phyloP scores from a whole-genome alignment of 2,113 vertebrate species.

The Brachypteracias leptosomus region DNA sequence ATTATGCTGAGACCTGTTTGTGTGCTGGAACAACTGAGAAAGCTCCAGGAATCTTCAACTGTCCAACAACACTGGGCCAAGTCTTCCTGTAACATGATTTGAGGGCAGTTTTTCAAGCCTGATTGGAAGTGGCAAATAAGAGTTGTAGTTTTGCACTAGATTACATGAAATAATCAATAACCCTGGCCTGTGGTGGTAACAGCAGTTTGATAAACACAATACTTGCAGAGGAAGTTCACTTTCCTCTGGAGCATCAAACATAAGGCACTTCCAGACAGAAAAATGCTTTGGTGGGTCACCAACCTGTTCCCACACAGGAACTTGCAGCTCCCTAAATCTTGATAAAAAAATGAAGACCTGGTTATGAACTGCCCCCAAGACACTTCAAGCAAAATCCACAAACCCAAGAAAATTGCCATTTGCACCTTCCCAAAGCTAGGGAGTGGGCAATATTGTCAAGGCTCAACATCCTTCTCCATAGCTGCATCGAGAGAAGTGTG shows the following conservation, averaged over 20 bases:
- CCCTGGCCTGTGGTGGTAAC: no score
- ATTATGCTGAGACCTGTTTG: neutral
- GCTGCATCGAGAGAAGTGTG: no score
- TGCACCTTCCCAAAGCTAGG: neutral
- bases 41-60: neutral
- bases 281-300: neutral
- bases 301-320: neutral
- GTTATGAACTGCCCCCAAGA: neutral
- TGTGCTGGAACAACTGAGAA: neutral
- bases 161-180: neutral
- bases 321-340: neutral
- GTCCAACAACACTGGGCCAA: neutral
- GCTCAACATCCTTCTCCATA: neutral
- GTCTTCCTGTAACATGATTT: neutral
- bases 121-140: neutral
- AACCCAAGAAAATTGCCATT: neutral
- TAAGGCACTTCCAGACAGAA: neutral
- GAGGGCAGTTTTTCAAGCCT: neutral
- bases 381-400: neutral
- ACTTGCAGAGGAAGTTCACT: neutral
- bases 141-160: neutral
- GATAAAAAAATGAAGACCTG: neutral
- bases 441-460: neutral
- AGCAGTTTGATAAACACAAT: neutral
- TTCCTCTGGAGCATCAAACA: neutral